A percentile compares a stretch with the other conserved stretches of the same genome.
phyloP scores from a whole-genome alignment of 2,113 vertebrate genomes.

The Brachyistius frenatus region DNA sequence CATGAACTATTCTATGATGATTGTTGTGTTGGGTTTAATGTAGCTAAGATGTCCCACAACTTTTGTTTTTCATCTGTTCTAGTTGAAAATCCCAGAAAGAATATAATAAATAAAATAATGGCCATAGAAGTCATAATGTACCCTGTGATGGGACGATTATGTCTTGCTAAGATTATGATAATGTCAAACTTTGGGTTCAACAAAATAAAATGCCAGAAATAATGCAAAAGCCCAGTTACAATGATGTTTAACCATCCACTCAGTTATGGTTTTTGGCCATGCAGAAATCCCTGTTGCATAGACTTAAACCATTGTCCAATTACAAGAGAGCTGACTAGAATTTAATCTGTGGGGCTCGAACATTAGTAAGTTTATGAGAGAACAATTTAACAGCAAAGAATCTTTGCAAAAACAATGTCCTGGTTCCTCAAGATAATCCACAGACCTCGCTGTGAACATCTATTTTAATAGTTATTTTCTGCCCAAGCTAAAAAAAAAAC shows the following conservation, averaged over 20 bases:
- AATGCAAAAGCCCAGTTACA: background rate
- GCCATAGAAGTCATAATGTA: background rate
- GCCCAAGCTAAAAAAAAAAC: background rate
- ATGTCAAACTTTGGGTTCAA: background rate
- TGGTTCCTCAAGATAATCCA: background rate
- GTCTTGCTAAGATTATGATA: background rate
- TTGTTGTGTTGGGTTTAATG: background rate
- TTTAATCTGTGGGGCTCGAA: background rate
- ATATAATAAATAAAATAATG: background rate
- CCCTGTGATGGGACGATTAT: background rate
- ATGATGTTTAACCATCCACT: background rate
- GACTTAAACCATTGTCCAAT: background rate
- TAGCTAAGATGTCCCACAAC: background rate
- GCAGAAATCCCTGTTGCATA: background rate
- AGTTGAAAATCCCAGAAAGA: background rate
- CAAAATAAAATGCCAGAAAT: background rate
- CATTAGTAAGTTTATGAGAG: background rate
- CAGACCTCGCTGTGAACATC: constrained; percentile 4
- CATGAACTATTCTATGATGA: background rate
- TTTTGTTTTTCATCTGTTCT: background rate
- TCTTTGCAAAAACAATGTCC: background rate
- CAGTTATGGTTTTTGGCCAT: background rate
- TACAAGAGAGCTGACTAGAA: background rate
- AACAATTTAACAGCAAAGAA: background rate
- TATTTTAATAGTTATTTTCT: background rate